These are phyloP conservation scores for Cydia strobilella DNA, from an alignment of 1,140 invertebrate species.

Conservation along the genomic window DNA sequence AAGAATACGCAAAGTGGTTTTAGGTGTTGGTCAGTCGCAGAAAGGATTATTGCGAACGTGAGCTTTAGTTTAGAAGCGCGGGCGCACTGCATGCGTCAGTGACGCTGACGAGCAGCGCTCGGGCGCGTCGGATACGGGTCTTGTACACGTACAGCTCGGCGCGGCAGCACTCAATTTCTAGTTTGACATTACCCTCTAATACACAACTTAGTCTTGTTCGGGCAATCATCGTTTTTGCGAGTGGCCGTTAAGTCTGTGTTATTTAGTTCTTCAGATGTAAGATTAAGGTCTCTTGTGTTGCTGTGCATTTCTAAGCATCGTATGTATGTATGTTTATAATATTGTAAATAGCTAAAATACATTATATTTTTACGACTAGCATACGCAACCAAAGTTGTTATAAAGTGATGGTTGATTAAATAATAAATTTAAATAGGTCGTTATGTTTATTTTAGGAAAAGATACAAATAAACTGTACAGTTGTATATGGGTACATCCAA, in stretches of 20 bases:
- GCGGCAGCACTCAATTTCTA: background rate
- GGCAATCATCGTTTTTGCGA: constrained; percentile 62
- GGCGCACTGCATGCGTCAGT: background rate
- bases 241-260: constrained; percentile 73
- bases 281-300: constrained; percentile 74
- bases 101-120: background rate
- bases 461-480: constrained; percentile 58
- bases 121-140: background rate
- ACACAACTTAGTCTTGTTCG: constrained; percentile 61
- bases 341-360: constrained; percentile 78
- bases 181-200: constrained; percentile 31
- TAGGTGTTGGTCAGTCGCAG: constrained; percentile 60
- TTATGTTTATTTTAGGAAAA: constrained; percentile 74
- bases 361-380: constrained; percentile 79
- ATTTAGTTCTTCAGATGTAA: constrained; percentile 74
- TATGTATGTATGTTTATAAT: constrained; percentile 77
- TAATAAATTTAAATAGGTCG: constrained; percentile 74
- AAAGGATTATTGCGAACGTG: constrained; percentile 53
- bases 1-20: constrained; percentile 61
- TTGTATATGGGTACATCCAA: constrained; percentile 61
- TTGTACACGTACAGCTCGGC: background rate
- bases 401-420: constrained; percentile 79
- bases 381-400: constrained; percentile 80
- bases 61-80: constrained; percentile 18
- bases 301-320: constrained; percentile 77